Base-by-base conservation (phyloP, 2,888 invertebrate species). In the Plemyria rubiginata region DNA sequence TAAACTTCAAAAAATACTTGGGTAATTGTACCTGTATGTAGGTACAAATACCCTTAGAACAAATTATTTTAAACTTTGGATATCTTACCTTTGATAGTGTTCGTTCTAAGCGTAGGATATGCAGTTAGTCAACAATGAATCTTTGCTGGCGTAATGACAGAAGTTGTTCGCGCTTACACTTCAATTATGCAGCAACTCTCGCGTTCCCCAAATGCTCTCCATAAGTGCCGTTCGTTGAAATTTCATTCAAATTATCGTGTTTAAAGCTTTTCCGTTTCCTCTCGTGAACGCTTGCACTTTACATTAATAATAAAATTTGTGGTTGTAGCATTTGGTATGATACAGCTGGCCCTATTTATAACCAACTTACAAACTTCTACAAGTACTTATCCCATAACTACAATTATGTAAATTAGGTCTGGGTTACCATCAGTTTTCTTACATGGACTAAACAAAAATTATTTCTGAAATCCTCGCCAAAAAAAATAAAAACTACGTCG, bases 131-230 rank as follows among this genome's bases (percentile, higher is more conserved):
- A 46, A 36, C 45, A 12, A 57, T 43, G 32, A 51, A 57, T 57
- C 57, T 51, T 51, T 57, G 32, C 13, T 15, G 9, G 29, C 11
- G 4, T 58, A 46, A 58, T 58, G 58, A 52, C 28, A 28, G 13
- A 52, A 52, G 48, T 56, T 62, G 52, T 52, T 51, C 36, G 40
- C 60, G 43, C 54, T 54, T 52, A 40, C 46, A 36, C 45, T 54
- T 62, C 43, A 58, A 62, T 57, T 62, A 62, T 62, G 58, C 62
- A 62, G n/a, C 12, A 9, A 49, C 53, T 50, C n/a, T 56, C 53
- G 53, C 52, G 43, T 54, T 50, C 43, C 49, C 40, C 53, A 43
- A 57, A 54, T 43, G 62, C 28, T 45, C 59, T 50, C 54, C 49
- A 16, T 50, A 54, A 60, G 54, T 60, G 43, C 43, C 49, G 45